These are phyloP conservation scores for Sphaeramia orbicularis DNA, from an alignment of 2,797 vertebrate species.

Conservation along the genomic window DNA sequence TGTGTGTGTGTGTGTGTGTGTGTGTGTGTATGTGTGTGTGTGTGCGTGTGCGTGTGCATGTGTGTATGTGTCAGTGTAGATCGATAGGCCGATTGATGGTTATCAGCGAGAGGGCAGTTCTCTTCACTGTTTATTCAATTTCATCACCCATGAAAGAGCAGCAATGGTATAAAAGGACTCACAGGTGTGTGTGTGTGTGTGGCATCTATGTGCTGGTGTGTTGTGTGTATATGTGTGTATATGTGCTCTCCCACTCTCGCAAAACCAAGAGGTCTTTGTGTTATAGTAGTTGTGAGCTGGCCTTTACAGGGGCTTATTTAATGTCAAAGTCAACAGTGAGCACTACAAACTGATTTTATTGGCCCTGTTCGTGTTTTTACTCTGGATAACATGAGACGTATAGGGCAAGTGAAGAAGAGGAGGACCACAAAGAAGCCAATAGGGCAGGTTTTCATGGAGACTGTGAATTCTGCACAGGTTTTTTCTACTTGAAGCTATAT, in stretches of 20 bases:
- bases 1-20: neutral
- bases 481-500: conserved; percentile 8
- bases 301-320: conserved; percentile 73
- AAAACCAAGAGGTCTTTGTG: conserved; percentile 60
- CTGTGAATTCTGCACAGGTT: conserved; percentile 21
- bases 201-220: conserved; percentile 11
- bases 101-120: conserved; percentile 83
- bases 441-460: conserved; percentile 36
- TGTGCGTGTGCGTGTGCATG: conserved; percentile 19
- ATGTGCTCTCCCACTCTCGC: neutral
- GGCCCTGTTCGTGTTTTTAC: conserved; percentile 70
- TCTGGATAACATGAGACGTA: conserved; percentile 60
- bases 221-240: conserved; percentile 3
- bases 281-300: conserved; percentile 71
- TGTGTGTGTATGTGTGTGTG: conserved; percentile 16
- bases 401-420: conserved; percentile 26
- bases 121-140: conserved; percentile 85
- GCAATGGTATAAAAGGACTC: conserved; percentile 70
- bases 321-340: conserved; percentile 76
- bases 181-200: conserved; percentile 35
- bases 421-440: conserved; percentile 22
- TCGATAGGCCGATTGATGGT: conserved; percentile 83
- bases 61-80: conserved; percentile 56
- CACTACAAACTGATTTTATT: conserved; percentile 75
- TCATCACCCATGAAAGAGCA: conserved; percentile 83